Evolutionary conservation across 2,797 vertebrate genomes (phyloP).

Genomic region (Lutjanus campechanus): DNA sequence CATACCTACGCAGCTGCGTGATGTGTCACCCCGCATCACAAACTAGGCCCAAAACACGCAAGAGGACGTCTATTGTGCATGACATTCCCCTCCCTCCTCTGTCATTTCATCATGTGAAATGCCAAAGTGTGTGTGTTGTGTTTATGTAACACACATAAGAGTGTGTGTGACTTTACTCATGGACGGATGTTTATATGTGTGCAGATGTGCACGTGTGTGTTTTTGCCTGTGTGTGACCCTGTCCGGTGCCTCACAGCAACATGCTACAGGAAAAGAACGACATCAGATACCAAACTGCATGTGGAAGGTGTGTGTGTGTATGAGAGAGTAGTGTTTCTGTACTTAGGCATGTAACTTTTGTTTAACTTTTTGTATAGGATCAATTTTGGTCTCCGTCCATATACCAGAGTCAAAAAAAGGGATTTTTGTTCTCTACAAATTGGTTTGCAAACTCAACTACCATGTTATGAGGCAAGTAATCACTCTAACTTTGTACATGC

Average conservation of each 20-base stretch:
- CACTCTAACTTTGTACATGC: no score
- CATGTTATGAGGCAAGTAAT: no score
- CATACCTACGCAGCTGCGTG: conserved; percentile 51
- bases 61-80: conserved; percentile 41
- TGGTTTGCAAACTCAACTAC: no score
- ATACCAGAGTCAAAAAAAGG: no score
- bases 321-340: background rate
- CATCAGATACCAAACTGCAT: background rate
- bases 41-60: conserved; percentile 33
- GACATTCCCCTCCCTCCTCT: conserved; percentile 48
- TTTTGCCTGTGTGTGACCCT: background rate
- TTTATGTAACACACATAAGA: conserved; percentile 8
- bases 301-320: background rate
- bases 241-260: background rate
- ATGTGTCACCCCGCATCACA: conserved; percentile 65
- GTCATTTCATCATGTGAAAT: conserved; percentile 70
- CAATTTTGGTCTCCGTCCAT: no score
- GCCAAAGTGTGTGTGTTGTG: conserved; percentile 52
- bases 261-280: background rate
- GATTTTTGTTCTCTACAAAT: no score
- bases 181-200: background rate
- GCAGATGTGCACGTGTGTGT: background rate
- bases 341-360: background rate
- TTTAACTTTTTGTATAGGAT: no score
- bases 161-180: background rate